These are phyloP conservation scores for Noctua janthe DNA, from an alignment of 2,888 invertebrate species.

Conservation along the genomic window DNA sequence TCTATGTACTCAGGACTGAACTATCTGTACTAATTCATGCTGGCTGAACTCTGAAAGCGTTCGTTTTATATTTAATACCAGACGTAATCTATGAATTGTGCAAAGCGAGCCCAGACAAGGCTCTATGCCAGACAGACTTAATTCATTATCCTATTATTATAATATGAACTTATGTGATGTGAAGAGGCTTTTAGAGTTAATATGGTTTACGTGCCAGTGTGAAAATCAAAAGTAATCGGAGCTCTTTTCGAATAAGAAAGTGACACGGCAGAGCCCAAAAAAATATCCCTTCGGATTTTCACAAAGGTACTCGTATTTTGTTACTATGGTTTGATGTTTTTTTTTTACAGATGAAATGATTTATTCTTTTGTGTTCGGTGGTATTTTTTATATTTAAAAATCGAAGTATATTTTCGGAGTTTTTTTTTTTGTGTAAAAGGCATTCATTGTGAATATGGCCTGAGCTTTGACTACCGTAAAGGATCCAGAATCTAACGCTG, in stretches of 20 bases:
- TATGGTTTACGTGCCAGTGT: not conserved
- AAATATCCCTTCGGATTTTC: constrained; percentile 22
- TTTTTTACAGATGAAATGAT: not conserved
- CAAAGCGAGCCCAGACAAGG: constrained; percentile 29
- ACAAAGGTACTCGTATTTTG: constrained; percentile 40
- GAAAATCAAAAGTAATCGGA: not conserved
- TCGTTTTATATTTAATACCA: constrained; percentile 62
- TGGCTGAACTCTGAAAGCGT: constrained; percentile 47
- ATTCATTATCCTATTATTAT: constrained; percentile 33
- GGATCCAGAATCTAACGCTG: constrained; percentile 30
- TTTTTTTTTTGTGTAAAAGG: constrained; percentile 3
- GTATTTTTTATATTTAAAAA: constrained; percentile 9
- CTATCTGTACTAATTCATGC: constrained; percentile 59
- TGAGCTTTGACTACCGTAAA: constrained; percentile 38
- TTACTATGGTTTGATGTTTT: constrained; percentile 29
- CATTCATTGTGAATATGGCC: constrained; percentile 37
- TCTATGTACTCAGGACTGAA: constrained; percentile 48
- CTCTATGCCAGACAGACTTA: constrained; percentile 44
- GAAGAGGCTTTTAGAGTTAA: constrained; percentile 16
- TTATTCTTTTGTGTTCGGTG: constrained; percentile 2
- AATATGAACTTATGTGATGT: constrained; percentile 8
- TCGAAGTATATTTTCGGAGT: not conserved
- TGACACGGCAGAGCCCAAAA: constrained; percentile 2
- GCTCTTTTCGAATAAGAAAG: constrained; percentile 9
- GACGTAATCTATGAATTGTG: constrained; percentile 61